These are phyloP conservation scores for Adelges cooleyi DNA, from an alignment of 1,140 invertebrate genomes.

Conservation along the genomic window DNA sequence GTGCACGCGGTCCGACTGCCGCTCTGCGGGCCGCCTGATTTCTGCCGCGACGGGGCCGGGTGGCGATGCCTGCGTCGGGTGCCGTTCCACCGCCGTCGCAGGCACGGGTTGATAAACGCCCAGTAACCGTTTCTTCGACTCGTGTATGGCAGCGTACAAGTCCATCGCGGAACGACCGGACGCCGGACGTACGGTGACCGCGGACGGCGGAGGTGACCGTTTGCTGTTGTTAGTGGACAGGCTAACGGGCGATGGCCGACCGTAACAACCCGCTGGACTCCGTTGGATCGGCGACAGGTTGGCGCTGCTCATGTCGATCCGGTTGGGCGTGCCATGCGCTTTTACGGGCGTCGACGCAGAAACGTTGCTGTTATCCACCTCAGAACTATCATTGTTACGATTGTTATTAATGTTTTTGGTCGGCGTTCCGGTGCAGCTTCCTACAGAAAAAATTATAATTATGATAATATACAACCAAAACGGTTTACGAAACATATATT, in stretches of 20 bases:
- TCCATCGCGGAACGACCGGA: slow-evolving; percentile 65
- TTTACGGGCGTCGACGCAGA: slow-evolving; percentile 33
- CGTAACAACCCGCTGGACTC: background rate
- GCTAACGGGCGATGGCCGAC: too few relatives aligned
- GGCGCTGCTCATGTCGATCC: slow-evolving; percentile 12
- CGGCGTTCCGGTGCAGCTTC: background rate
- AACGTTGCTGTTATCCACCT: background rate
- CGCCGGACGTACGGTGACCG: background rate
- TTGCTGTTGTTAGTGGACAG: too few relatives aligned
- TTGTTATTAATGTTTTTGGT: too few relatives aligned
- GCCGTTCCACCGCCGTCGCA: background rate
- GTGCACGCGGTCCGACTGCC: background rate
- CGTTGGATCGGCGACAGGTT: slow-evolving; percentile 32
- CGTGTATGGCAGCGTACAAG: slow-evolving; percentile 62
- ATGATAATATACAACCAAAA: too few relatives aligned
- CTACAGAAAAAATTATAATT: background rate
- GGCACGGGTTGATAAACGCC: background rate
- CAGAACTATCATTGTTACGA: background rate
- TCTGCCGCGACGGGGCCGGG: too few relatives aligned
- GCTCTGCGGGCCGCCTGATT: background rate
- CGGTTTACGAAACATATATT: too few relatives aligned
- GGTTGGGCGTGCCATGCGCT: slow-evolving; percentile 6
- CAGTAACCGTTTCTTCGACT: slow-evolving; percentile 55
- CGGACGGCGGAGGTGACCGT: background rate
- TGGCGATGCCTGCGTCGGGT: background rate